Conservation (phyloP, 2,113 vertebrate species). For the Brachirus orientalis region DNA sequence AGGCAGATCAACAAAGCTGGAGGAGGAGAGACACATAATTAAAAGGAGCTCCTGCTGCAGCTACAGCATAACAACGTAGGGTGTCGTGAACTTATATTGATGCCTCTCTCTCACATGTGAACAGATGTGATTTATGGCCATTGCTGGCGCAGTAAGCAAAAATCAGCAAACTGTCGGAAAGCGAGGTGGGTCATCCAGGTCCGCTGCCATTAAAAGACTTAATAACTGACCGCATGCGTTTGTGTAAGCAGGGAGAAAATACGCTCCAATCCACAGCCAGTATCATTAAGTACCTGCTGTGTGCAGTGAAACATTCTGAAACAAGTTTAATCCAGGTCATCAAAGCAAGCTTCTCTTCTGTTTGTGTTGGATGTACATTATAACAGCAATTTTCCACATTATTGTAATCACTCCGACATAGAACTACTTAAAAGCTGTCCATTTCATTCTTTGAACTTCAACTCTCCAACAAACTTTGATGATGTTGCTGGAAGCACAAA, state of each 20-base stretch:
- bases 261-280: not conserved
- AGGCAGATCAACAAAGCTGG: slow-evolving; percentile 20
- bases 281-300: no score
- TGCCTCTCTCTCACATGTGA: not conserved
- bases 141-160: slow-evolving; percentile 28
- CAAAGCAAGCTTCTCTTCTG: not conserved
- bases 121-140: slow-evolving; percentile 26
- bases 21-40: not conserved
- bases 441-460: not conserved
- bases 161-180: slow-evolving; percentile 50
- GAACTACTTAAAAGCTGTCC: slow-evolving; percentile 4
- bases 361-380: not conserved
- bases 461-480: not conserved
- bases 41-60: slow-evolving; percentile 12
- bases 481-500: slow-evolving; percentile 13
- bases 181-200: slow-evolving; percentile 8
- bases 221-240: slow-evolving; percentile 43
- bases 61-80: slow-evolving; percentile 1
- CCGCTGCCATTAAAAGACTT: slow-evolving; percentile 26
- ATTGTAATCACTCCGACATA: slow-evolving; percentile 8
- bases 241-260: not conserved
- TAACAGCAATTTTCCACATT: slow-evolving; percentile 18
- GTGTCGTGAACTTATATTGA: slow-evolving; percentile 24
- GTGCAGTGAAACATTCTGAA: not conserved
- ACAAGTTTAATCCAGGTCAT: not conserved